Evolutionary conservation across 2,888 invertebrate genomes (phyloP), one percentile per base, ranked within the genome.

Genomic region (Hydropsyche betteni): DNA sequence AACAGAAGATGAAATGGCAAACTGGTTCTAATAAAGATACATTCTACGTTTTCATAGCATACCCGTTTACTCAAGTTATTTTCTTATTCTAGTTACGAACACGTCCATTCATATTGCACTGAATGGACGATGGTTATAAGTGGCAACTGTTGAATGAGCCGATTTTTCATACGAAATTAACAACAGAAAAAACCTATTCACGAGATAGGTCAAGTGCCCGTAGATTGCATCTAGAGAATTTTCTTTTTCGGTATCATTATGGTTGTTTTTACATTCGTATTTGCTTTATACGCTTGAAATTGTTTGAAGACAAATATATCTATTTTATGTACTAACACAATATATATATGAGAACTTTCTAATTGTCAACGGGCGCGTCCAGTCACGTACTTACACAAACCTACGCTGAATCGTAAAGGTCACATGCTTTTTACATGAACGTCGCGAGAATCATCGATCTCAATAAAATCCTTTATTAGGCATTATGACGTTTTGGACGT

Each of bases 361-460:
- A 64, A 64, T 64, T 64, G 64, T 64, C 64, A 33, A 64, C 55
- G 55, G 14, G 55, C 16, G 16, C 55, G 55, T 16, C 12, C 64
- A 64, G 64, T 64, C 64, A 64, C 64, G 64, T 64, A 64, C 44
- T 44, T 44, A 44, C 44, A 44, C 64, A 64, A 64, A 64, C 64
- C 64, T 64, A 64, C 64, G 64, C 64, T 64, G 12, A 64, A 64
- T 64, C 36, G 64, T 36, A 64, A 64, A 64, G 64, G 64, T 64
- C 64, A 36, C 44, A 44, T 44, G 44, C 44, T 44, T 44, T 44
- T 44, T 44, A 44, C 44, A 44, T 8, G 44, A 44, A 10, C 44
- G 44, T 44, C 44, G 44, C 44, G 6, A 44, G 7, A 44, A 44
- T 44, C 44, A 44, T 44, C 44, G 44, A 44, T 44, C 44, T 44